phyloP scores from a whole-genome alignment of 2,797 vertebrate genomes.

The Bradypodion pumilum region DNA sequence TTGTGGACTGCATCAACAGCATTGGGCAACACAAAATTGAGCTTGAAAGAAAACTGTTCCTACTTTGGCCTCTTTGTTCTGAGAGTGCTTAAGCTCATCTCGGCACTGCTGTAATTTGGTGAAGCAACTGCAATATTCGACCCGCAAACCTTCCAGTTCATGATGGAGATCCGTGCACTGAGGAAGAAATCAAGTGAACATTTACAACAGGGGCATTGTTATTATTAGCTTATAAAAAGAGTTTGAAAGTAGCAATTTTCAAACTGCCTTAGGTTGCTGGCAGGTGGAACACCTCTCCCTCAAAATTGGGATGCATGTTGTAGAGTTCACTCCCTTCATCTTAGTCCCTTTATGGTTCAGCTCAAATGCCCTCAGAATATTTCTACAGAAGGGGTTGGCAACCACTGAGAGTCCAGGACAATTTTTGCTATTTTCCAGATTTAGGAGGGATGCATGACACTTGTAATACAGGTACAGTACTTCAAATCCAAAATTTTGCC shows the following conservation, averaged over 20 bases:
- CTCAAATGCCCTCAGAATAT: too few relatives aligned
- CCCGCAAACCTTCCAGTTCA: constrained; percentile 82
- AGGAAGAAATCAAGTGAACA: constrained; percentile 18
- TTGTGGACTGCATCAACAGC: not conserved
- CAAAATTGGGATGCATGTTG: not conserved
- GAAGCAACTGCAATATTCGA: constrained; percentile 86
- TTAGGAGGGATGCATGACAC: too few relatives aligned
- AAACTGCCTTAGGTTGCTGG: too few relatives aligned
- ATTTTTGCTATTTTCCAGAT: too few relatives aligned
- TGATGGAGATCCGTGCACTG: constrained; percentile 84
- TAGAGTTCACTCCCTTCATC: not conserved
- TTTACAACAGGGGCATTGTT: not conserved
- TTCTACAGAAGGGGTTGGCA: too few relatives aligned
- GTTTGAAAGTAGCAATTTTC: not conserved
- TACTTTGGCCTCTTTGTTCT: constrained; percentile 64
- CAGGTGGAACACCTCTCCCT: not conserved
- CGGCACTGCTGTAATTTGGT: constrained; percentile 83
- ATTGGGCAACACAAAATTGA: not conserved
- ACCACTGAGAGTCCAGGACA: too few relatives aligned
- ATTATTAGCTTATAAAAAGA: rapidly evolving
- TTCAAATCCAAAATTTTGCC: too few relatives aligned
- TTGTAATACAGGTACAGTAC: too few relatives aligned
- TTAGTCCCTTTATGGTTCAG: not conserved
- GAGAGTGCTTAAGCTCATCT: constrained; percentile 81
- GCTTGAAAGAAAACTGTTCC: rapidly evolving